These are phyloP conservation scores for Diarsia dahlii DNA, from an alignment of 2,888 invertebrate species.

Conservation along the genomic window DNA sequence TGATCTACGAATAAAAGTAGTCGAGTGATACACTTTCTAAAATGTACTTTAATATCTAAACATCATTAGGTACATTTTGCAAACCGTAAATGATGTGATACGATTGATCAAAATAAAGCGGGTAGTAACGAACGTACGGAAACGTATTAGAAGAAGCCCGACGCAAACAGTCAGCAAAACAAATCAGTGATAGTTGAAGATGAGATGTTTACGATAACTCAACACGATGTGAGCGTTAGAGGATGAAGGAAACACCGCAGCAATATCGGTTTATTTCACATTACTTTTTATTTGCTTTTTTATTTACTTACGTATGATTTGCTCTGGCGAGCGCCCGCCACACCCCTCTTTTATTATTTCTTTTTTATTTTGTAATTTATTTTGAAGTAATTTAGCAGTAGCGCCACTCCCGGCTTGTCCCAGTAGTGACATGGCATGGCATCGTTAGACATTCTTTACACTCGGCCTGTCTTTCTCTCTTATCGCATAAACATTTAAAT, in stretches of 20 bases:
- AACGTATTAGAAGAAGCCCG: slow-evolving; percentile 26
- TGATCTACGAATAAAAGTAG: neutral
- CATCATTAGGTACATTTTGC: slow-evolving; percentile 6
- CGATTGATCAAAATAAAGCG: neutral
- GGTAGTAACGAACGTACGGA: neutral
- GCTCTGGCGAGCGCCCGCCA: slow-evolving; percentile 72
- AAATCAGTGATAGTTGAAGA: neutral
- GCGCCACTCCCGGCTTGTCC: slow-evolving; percentile 81
- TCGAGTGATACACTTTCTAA: neutral
- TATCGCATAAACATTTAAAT: slow-evolving; percentile 66
- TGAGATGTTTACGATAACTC: slow-evolving; percentile 6
- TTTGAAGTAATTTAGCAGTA: slow-evolving; percentile 75
- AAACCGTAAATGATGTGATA: neutral
- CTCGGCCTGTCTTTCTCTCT: slow-evolving; percentile 78
- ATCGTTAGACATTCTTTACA: slow-evolving; percentile 81
- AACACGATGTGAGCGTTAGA: slow-evolving; percentile 2
- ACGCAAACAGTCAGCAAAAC: slow-evolving; percentile 8
- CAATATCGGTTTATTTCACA: slow-evolving; percentile 72
- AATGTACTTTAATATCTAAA: neutral
- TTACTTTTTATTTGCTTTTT: slow-evolving; percentile 84
- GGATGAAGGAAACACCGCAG: slow-evolving; percentile 41
- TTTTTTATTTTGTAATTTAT: slow-evolving; percentile 63
- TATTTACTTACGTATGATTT: slow-evolving; percentile 79
- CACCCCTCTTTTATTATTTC: slow-evolving; percentile 61
- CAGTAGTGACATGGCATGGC: slow-evolving; percentile 85